Percentiles rank a stretch among this genome's conserved stretches.
Conservation (phyloP, 2,888 invertebrate species). For the Andricus curvator region DNA sequence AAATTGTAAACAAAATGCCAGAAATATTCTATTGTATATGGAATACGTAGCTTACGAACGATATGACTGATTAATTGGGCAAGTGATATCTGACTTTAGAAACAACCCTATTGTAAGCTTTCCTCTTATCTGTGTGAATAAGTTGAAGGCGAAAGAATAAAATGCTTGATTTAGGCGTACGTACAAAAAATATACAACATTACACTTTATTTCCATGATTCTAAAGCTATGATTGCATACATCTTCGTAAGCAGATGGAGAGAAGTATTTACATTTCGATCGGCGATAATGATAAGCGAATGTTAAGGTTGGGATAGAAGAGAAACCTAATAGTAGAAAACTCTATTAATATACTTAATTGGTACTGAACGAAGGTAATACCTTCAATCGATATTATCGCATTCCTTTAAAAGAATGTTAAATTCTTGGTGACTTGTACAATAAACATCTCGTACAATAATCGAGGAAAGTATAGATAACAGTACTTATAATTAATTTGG, state of each 20-base stretch:
- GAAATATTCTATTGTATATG: too few relatives aligned
- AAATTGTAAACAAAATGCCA: too few relatives aligned
- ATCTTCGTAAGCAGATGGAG: constrained; percentile 58
- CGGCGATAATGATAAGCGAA: constrained; percentile 56
- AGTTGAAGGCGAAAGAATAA: constrained; percentile 13
- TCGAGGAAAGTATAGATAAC: constrained; percentile 20
- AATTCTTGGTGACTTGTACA: background rate
- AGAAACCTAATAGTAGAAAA: constrained; percentile 51
- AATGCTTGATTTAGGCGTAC: constrained; percentile 50
- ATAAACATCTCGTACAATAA: background rate
- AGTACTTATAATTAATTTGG: constrained; percentile 24
- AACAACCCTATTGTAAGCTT: background rate
- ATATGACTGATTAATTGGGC: too few relatives aligned
- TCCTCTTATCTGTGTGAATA: background rate
- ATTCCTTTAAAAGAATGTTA: constrained; percentile 11
- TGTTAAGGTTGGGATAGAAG: constrained; percentile 52
- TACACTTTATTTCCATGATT: constrained; percentile 72
- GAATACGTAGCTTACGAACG: too few relatives aligned
- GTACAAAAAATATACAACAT: constrained; percentile 75
- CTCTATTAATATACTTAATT: constrained; percentile 53
- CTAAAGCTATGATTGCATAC: constrained; percentile 61
- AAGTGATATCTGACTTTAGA: too few relatives aligned
- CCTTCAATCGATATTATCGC: constrained; percentile 19
- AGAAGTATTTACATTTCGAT: constrained; percentile 74
- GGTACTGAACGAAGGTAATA: constrained; percentile 45